Conservation (phyloP, 2,113 vertebrate species). For the Anguilla japonica region DNA sequence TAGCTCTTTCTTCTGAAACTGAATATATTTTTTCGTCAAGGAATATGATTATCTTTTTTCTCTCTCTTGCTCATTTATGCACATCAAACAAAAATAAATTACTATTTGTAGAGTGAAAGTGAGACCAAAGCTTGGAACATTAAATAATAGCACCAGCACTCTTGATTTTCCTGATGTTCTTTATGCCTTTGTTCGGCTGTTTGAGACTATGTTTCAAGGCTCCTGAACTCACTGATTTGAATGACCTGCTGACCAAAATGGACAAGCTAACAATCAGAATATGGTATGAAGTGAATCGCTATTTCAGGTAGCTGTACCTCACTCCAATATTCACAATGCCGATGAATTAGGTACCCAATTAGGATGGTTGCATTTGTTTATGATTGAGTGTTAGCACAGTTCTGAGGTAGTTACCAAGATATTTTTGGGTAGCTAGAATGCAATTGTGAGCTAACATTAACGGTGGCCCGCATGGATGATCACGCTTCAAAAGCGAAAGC, state of each 20-base stretch:
- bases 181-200: background rate
- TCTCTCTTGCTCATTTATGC: conserved; percentile 14
- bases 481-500: no score
- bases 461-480: no score
- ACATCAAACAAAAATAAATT: background rate
- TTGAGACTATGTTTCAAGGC: background rate
- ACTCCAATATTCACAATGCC: no score
- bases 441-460: background rate
- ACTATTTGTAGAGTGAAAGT: background rate
- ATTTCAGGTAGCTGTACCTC: no score
- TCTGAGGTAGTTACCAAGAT: no score
- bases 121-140: background rate
- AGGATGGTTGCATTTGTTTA: no score
- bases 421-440: no score
- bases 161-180: background rate
- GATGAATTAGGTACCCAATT: no score
- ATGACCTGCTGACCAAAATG: background rate
- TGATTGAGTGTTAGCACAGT: no score
- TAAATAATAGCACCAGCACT: background rate
- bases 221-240: background rate
- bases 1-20: conserved; percentile 40
- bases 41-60: conserved; percentile 43
- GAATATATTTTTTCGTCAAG: conserved; percentile 34
- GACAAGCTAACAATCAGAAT: no score
- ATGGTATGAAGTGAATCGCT: no score